A percentile compares a stretch with the other conserved stretches of the same genome.
Conservation (phyloP, 2,888 invertebrate species). For the Drosophila lacicola region DNA sequence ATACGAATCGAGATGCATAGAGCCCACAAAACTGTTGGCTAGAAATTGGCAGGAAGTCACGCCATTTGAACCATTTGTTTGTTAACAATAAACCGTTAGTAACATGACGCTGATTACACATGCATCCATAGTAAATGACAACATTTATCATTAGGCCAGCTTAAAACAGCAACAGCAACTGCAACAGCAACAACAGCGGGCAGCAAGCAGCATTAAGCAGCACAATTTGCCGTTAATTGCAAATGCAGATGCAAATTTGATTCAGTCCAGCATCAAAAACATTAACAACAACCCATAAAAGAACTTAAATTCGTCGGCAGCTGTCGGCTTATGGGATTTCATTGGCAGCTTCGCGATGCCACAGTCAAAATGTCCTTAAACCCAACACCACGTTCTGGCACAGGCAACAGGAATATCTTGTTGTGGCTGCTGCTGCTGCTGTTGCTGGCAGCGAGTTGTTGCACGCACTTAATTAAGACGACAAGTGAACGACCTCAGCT, state of each 20-base stretch:
- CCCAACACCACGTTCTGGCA: background rate
- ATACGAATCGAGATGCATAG: constrained; percentile 36
- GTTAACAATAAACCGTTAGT: constrained; percentile 69
- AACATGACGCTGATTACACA: constrained; percentile 68
- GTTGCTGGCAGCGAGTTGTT: constrained; percentile 39
- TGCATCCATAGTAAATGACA: constrained; percentile 57
- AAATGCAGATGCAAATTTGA: constrained; percentile 35
- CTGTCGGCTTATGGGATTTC: constrained; percentile 75
- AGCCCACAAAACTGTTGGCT: constrained; percentile 33
- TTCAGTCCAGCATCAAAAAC: constrained; percentile 22
- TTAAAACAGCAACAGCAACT: constrained; percentile 19
- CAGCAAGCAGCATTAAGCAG: constrained; percentile 14
- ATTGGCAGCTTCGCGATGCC: constrained; percentile 67
- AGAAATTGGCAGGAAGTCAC: constrained; percentile 78
- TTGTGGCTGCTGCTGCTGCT: constrained; percentile 20
- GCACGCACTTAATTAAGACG: constrained; percentile 78
- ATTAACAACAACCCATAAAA: constrained; percentile 35
- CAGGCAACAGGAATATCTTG: constrained; percentile 12
- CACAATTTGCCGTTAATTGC: constrained; percentile 57
- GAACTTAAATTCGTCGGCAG: constrained; percentile 34
- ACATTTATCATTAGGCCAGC: constrained; percentile 60
- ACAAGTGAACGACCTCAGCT: constrained; percentile 78
- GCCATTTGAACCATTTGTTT: constrained; percentile 79
- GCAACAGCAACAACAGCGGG: constrained; percentile 13
- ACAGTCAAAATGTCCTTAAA: constrained; percentile 76